phyloP scores from a whole-genome alignment of 2,888 invertebrate genomes.

The Apotomis betuletana region DNA sequence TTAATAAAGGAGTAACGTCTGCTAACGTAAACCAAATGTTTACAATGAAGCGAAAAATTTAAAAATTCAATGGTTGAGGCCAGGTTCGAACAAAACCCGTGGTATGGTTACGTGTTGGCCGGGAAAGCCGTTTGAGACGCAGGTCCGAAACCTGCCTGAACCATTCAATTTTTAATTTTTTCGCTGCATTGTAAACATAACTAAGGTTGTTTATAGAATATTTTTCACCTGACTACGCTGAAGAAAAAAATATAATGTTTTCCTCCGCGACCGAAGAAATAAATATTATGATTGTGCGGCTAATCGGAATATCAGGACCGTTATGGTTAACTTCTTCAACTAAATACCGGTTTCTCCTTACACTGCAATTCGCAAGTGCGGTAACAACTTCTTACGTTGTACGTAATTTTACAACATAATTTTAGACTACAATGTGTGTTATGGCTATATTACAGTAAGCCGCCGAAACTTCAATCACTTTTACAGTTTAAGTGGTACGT shows the following conservation, averaged over 20 bases:
- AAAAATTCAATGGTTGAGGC: too few species aligned
- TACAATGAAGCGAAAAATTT: too few species aligned
- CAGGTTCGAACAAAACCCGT: too few species aligned
- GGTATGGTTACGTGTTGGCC: too few species aligned
- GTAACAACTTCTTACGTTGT: constrained; percentile 13
- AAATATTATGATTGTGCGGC: background rate
- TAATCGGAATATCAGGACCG: constrained; percentile 6
- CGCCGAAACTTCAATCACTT: background rate
- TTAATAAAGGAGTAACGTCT: too few species aligned
- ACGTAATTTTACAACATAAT: constrained; percentile 19
- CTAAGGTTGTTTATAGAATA: too few species aligned
- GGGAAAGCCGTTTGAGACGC: too few species aligned
- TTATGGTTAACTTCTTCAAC: constrained; percentile 1
- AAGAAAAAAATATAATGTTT: background rate
- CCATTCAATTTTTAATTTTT: too few species aligned
- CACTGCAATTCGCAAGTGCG: constrained; percentile 13
- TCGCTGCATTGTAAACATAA: too few species aligned
- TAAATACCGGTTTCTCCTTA: constrained; percentile 22
- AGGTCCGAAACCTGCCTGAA: too few species aligned
- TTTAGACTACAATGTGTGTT: constrained; percentile 16
- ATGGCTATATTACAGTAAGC: background rate
- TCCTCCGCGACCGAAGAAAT: background rate
- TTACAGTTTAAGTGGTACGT: constrained; percentile 4
- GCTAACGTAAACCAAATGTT: too few species aligned
- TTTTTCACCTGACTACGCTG: too few species aligned